Evolutionary conservation across 2,888 invertebrate species (phyloP).

Genomic region (Agrochola macilenta): DNA sequence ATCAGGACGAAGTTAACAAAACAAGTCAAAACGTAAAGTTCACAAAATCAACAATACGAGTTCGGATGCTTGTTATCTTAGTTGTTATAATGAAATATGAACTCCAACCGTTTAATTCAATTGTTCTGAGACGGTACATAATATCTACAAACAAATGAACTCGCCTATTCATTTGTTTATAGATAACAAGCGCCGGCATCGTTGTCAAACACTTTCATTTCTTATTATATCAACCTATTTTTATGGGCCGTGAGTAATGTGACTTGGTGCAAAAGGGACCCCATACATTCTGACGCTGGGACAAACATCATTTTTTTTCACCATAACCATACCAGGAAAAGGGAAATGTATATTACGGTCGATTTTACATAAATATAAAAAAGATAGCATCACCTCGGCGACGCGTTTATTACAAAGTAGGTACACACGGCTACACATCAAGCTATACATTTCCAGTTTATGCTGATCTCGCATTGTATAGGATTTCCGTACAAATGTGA

Average conservation of each 20-base stretch:
- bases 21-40: slow-evolving; percentile 46
- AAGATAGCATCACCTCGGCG: slow-evolving; percentile 22
- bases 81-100: slow-evolving; percentile 69
- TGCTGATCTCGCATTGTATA: no score
- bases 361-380: slow-evolving; percentile 43
- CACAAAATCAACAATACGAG: slow-evolving; percentile 65
- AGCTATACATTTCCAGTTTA: no score
- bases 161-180: slow-evolving; percentile 45
- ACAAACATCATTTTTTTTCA: slow-evolving; percentile 37
- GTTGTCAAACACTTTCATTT: slow-evolving; percentile 18
- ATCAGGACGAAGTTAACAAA: slow-evolving; percentile 21
- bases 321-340: slow-evolving; percentile 37
- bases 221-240: slow-evolving; percentile 16
- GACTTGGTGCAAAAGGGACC: slow-evolving; percentile 22
- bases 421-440: no score
- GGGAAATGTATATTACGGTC: slow-evolving; percentile 28
- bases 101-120: slow-evolving; percentile 64
- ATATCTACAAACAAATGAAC: slow-evolving; percentile 53
- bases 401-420: slow-evolving; percentile 49
- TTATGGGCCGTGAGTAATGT: slow-evolving; percentile 33
- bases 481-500: no score
- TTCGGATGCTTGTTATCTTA: slow-evolving; percentile 66
- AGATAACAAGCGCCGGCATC: slow-evolving; percentile 30
- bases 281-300: slow-evolving; percentile 30
- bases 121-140: slow-evolving; percentile 50